These are phyloP conservation scores for Trypoxylon attenuatum DNA, from an alignment of 2,888 invertebrate genomes.

Conservation along the genomic window DNA sequence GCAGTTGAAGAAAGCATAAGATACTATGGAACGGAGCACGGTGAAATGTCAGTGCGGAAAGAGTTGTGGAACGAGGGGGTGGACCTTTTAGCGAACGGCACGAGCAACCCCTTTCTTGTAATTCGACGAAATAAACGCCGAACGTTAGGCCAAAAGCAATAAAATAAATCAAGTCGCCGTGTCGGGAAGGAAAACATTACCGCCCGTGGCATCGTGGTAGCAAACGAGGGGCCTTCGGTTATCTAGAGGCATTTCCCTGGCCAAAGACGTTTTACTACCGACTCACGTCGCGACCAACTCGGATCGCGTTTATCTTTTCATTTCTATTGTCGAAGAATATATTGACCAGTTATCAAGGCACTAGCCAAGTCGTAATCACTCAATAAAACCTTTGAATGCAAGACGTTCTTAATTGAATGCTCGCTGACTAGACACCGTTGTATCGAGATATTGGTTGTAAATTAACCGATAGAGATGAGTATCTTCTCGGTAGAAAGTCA, in stretches of 20 bases:
- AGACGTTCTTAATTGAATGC: too few species aligned
- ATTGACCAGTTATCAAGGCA: too few species aligned
- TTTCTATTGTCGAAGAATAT: not conserved
- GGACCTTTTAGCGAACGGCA: slow-evolving; percentile 57
- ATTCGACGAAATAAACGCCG: slow-evolving; percentile 78
- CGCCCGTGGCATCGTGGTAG: slow-evolving; percentile 55
- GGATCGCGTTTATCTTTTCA: slow-evolving; percentile 12
- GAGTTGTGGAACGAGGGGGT: slow-evolving; percentile 34
- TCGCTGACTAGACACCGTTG: not conserved
- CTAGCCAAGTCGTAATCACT: too few species aligned
- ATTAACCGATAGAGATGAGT: slow-evolving; percentile 25
- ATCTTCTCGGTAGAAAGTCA: slow-evolving; percentile 16
- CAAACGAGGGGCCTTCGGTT: slow-evolving; percentile 61
- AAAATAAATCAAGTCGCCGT: slow-evolving; percentile 76
- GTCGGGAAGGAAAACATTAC: slow-evolving; percentile 64
- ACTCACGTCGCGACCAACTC: slow-evolving; percentile 25
- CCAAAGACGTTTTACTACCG: slow-evolving; percentile 41
- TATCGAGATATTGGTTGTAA: slow-evolving; percentile 48
- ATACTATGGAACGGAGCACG: slow-evolving; percentile 37
- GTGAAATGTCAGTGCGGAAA: slow-evolving; percentile 34
- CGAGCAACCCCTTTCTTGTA: slow-evolving; percentile 77
- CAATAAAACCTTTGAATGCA: too few species aligned
- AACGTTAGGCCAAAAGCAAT: slow-evolving; percentile 77
- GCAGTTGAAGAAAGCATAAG: slow-evolving; percentile 43
- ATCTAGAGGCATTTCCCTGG: slow-evolving; percentile 47